Evolutionary conservation across 1,140 invertebrate genomes (phyloP).

Genomic region (Drosophila busckii): DNA sequence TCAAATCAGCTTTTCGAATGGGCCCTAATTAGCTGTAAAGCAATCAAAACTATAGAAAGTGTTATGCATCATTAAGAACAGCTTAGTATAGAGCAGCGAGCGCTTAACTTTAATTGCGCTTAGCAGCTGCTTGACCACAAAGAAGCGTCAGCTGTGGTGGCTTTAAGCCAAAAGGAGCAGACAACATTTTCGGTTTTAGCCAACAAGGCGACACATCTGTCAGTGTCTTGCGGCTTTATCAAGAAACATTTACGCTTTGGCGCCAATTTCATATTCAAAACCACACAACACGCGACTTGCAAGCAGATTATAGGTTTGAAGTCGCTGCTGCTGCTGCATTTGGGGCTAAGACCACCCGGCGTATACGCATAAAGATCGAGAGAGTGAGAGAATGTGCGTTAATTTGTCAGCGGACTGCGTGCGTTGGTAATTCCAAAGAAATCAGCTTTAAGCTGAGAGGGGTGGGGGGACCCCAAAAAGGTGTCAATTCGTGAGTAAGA

Average conservation of each 20-base stretch:
- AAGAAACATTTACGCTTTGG: conserved; percentile 65
- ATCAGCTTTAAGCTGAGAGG: no score
- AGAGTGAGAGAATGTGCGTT: conserved; percentile 23
- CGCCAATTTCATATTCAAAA: conserved; percentile 54
- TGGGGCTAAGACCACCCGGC: conserved; percentile 46
- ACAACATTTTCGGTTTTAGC: no score
- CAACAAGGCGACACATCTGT: conserved; percentile 58
- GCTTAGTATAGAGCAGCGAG: no score
- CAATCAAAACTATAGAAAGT: no score
- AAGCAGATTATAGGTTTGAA: conserved; percentile 22
- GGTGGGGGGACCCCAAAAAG: conserved; percentile 46
- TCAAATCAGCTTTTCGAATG: no score
- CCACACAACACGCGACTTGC: conserved; percentile 41
- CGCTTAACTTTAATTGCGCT: no score
- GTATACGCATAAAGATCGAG: no score
- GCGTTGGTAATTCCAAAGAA: conserved; percentile 68
- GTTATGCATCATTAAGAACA: no score
- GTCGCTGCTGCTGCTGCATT: neutral
- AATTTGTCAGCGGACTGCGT: conserved; percentile 57
- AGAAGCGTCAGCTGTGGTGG: no score
- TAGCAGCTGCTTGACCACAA: no score
- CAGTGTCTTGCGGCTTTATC: conserved; percentile 46
- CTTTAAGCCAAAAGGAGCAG: no score
- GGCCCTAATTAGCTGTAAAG: no score
- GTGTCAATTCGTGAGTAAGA: conserved; percentile 58